phyloP scores from a whole-genome alignment of 2,113 vertebrate species.

The Casuarius casuarius region DNA sequence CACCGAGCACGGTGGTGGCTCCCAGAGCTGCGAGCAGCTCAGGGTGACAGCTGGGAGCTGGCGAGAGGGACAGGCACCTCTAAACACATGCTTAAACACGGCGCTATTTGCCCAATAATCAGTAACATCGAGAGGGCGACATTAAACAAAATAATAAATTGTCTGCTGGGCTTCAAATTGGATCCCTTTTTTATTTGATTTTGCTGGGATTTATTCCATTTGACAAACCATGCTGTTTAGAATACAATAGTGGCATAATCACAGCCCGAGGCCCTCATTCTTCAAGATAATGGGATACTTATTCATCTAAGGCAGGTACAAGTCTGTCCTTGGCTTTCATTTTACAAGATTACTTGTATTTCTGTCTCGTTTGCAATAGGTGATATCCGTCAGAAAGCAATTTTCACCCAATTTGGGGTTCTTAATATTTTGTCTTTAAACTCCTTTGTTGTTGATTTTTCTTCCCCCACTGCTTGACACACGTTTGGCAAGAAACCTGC shows the following conservation, averaged over 20 bases:
- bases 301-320: conserved; percentile 89
- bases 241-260: conserved; percentile 94
- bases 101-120: conserved; percentile 43
- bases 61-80: neutral
- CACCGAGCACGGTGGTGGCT: neutral
- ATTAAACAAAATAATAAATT: conserved; percentile 73
- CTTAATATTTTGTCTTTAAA: conserved; percentile 56
- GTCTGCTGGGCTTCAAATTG: conserved; percentile 59
- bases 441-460: conserved; percentile 26
- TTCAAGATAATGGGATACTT: conserved; percentile 93
- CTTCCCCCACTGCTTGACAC: neutral
- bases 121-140: conserved; percentile 44
- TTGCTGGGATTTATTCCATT: conserved; percentile 82
- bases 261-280: conserved; percentile 89
- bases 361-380: conserved; percentile 72
- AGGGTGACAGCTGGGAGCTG: neutral
- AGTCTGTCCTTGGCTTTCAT: conserved; percentile 83
- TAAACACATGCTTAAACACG: conserved; percentile 75
- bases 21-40: neutral
- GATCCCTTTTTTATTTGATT: conserved; percentile 67
- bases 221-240: conserved; percentile 94
- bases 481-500: neutral
- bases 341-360: conserved; percentile 83
- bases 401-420: conserved; percentile 62
- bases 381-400: conserved; percentile 74